phyloP scores from a whole-genome alignment of 2,113 vertebrate species.

The Gymnarchus niloticus region DNA sequence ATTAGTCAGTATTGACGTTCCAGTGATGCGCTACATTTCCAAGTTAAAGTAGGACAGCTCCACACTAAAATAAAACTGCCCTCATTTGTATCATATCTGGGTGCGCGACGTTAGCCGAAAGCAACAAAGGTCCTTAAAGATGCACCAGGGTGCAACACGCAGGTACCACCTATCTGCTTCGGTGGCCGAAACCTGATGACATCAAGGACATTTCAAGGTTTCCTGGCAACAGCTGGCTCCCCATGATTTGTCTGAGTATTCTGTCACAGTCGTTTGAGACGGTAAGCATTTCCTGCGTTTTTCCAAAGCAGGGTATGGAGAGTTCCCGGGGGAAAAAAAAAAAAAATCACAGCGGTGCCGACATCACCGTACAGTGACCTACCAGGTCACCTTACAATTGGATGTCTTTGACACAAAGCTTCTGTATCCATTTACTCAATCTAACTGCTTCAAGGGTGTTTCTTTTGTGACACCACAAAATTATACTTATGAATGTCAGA shows the following conservation, averaged over 20 bases:
- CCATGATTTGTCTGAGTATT: conserved; percentile 3
- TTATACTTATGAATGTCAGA: not conserved
- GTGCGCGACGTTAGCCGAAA: conserved; percentile 21
- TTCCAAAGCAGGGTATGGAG: not conserved
- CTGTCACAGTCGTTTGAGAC: conserved; percentile 18
- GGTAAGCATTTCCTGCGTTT: conserved; percentile 5
- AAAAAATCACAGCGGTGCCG: not conserved
- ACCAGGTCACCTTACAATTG: not conserved
- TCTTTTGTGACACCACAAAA: not conserved
- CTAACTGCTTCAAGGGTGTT: not conserved
- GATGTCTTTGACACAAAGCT: not conserved
- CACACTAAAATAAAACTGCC: conserved; percentile 39
- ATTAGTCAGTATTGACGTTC: conserved; percentile 16
- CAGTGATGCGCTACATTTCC: conserved; percentile 21
- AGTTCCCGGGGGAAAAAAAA: not conserved
- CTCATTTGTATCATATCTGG: conserved; percentile 26
- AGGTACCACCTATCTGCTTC: conserved; percentile 9
- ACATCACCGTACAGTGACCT: not conserved
- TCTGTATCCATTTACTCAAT: not conserved
- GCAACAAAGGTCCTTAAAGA: conserved; percentile 21
- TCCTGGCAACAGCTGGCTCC: conserved; percentile 23
- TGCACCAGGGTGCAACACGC: not conserved
- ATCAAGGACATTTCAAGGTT: conserved; percentile 28
- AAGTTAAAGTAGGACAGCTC: conserved; percentile 32
- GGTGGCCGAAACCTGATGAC: conserved; percentile 9